Evolutionary conservation across 2,888 invertebrate species (phyloP).

Genomic region (Andrena minutula): DNA sequence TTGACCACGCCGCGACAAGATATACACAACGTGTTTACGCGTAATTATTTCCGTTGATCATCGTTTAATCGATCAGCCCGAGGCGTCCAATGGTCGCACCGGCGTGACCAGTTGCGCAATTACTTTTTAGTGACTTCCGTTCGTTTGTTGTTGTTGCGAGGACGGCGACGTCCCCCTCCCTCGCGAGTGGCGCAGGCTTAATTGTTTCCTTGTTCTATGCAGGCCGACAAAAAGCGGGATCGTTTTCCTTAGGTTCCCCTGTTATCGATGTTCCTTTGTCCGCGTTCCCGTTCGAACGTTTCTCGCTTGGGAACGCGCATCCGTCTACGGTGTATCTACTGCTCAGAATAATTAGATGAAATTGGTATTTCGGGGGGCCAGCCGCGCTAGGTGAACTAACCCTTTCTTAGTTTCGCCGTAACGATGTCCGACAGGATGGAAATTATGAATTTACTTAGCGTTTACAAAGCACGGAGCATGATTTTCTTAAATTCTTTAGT

Average conservation of each 20-base stretch:
- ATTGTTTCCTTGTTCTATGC: slow-evolving; percentile 36
- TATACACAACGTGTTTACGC: slow-evolving; percentile 42
- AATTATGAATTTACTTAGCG: not conserved
- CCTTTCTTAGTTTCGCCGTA: not conserved
- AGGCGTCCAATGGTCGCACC: not conserved
- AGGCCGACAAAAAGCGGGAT: not conserved
- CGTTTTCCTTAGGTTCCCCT: not conserved
- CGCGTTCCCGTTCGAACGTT: slow-evolving; percentile 5
- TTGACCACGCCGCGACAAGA: slow-evolving; percentile 74
- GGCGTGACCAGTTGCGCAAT: not conserved
- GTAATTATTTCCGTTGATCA: slow-evolving; percentile 75
- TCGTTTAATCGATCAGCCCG: slow-evolving; percentile 54
- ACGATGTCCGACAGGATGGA: not conserved
- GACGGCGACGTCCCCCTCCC: not conserved
- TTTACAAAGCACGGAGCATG: not conserved
- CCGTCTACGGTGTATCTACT: not conserved
- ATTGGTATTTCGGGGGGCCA: not conserved
- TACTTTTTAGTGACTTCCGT: slow-evolving; percentile 14
- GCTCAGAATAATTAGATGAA: not conserved
- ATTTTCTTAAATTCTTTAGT: too few relatives aligned
- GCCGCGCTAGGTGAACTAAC: not conserved
- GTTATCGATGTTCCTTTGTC: slow-evolving; percentile 3
- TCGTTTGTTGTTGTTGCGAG: slow-evolving; percentile 25
- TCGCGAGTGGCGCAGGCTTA: not conserved
- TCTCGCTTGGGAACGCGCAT: not conserved